phyloP scores from a whole-genome alignment of 2,888 invertebrate genomes.

The Eupithecia insigniata region DNA sequence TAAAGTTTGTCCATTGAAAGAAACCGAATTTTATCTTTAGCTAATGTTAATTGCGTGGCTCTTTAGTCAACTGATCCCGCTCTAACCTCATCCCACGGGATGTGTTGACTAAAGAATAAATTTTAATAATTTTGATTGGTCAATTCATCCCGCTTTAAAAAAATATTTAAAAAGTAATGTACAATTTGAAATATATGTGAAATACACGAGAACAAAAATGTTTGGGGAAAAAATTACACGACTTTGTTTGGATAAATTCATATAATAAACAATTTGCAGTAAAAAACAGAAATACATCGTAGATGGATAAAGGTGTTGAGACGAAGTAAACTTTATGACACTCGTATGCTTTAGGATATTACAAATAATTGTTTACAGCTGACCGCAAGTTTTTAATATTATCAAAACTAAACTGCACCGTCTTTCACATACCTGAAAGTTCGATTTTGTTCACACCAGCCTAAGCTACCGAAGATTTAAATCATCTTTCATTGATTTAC shows the following conservation, averaged over 20 bases:
- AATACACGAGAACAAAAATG: too few relatives aligned
- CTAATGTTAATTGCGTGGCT: too few relatives aligned
- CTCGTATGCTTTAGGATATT: background rate
- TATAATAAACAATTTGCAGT: background rate
- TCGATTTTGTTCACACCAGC: background rate
- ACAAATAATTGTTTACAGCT: background rate
- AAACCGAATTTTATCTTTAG: background rate
- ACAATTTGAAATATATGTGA: too few relatives aligned
- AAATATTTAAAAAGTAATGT: too few relatives aligned
- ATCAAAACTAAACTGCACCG: background rate
- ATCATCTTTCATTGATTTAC: constrained; percentile 77
- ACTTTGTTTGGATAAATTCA: too few relatives aligned
- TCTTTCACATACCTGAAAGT: background rate
- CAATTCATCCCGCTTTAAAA: too few relatives aligned
- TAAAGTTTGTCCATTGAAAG: background rate
- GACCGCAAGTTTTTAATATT: background rate
- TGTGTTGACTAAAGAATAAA: too few relatives aligned
- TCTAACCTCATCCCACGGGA: too few relatives aligned
- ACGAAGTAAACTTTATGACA: background rate
- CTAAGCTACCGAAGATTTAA: constrained; percentile 54
- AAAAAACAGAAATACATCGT: background rate
- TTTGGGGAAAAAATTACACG: too few relatives aligned
- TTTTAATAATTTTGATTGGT: too few relatives aligned
- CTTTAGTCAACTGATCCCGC: too few relatives aligned
- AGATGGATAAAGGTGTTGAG: background rate